A percentile compares a stretch with the other conserved stretches of the same genome.
These are phyloP conservation scores for Chloroceryle amazona DNA, from an alignment of 2,797 vertebrate genomes.

Conservation along the genomic window DNA sequence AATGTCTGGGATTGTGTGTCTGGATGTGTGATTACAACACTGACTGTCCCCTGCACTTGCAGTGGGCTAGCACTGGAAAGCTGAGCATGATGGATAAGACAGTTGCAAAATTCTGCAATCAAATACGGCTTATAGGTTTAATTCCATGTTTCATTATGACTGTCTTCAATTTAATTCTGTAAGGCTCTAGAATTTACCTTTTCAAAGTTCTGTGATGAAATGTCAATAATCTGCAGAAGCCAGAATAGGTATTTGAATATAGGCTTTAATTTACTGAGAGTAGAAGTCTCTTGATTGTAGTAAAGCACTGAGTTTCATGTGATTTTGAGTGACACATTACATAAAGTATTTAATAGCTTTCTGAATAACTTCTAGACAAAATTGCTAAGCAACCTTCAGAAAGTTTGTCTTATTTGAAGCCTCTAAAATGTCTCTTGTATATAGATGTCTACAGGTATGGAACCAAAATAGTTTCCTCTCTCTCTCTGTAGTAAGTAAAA, in stretches of 20 bases:
- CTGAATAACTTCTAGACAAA: conserved; percentile 20
- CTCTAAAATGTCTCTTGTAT: neutral
- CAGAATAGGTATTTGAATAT: neutral
- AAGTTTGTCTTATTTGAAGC: neutral
- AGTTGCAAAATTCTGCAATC: neutral
- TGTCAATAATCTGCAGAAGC: neutral
- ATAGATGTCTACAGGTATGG: neutral
- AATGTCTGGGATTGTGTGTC: neutral
- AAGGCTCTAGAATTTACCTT: neutral
- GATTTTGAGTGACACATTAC: neutral
- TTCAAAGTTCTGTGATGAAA: neutral
- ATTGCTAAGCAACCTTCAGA: neutral
- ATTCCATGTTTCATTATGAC: neutral
- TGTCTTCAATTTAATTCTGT: conserved; percentile 1
- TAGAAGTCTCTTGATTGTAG: neutral
- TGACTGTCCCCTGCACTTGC: neutral
- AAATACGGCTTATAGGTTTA: neutral
- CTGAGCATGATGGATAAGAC: neutral
- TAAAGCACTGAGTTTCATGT: neutral
- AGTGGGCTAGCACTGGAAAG: neutral
- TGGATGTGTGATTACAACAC: neutral
- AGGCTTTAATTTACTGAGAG: neutral
- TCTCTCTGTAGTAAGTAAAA: neutral
- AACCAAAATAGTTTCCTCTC: neutral
- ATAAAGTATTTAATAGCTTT: neutral